Conservation (phyloP, 2,797 vertebrate species). For the Nothura maculosa region DNA sequence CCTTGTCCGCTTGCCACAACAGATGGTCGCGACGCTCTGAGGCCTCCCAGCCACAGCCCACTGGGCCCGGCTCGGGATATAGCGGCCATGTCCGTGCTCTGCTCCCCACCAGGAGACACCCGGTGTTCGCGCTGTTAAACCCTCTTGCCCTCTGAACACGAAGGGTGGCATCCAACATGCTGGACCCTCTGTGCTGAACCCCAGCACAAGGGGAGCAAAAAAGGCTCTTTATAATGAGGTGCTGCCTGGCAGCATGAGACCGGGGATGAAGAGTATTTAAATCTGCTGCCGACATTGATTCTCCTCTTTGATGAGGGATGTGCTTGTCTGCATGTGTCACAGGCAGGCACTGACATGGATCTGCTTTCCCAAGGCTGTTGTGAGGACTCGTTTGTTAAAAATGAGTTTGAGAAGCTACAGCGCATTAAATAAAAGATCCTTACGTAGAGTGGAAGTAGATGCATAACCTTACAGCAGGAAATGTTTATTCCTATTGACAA, state of each 20-base stretch:
- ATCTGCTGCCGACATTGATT: not conserved
- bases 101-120: not conserved
- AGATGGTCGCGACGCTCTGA: rapidly evolving
- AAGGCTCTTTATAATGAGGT: not conserved
- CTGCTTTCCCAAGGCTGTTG: not conserved
- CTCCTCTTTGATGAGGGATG: not conserved
- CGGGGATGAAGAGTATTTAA: not conserved
- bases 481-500: not conserved
- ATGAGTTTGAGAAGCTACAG: not conserved
- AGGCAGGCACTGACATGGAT: not conserved
- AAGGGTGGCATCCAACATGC: not conserved
- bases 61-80: rapidly evolving
- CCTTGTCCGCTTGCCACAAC: not conserved
- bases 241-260: not conserved
- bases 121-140: not conserved
- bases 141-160: not conserved
- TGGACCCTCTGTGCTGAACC: not conserved
- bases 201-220: not conserved
- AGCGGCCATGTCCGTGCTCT: not conserved
- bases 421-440: not conserved
- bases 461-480: not conserved
- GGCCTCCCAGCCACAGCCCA: rapidly evolving
- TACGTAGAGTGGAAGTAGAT: not conserved
- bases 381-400: not conserved
- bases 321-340: not conserved